A percentile compares a stretch with the other conserved stretches of the same genome.
These are phyloP conservation scores for Ectemnius continuus DNA, from an alignment of 2,888 invertebrate genomes.

Conservation along the genomic window DNA sequence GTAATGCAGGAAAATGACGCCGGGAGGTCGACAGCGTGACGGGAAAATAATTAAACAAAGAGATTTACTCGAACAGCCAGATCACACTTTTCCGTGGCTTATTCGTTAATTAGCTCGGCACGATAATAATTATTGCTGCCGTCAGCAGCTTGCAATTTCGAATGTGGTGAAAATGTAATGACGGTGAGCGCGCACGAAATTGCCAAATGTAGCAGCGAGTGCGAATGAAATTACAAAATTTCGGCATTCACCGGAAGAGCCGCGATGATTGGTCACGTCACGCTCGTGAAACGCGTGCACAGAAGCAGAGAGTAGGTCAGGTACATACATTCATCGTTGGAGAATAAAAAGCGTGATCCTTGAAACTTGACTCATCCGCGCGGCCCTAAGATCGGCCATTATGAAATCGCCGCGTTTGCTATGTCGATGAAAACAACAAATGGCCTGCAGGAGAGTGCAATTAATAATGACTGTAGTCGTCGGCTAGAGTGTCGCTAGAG, in stretches of 20 bases:
- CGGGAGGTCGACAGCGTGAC: too few relatives aligned
- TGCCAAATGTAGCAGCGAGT: not conserved
- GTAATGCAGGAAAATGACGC: too few relatives aligned
- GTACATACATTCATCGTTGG: constrained; percentile 1
- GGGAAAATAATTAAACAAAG: not conserved
- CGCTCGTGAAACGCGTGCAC: not conserved
- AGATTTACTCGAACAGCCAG: not conserved
- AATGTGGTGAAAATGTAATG: not conserved
- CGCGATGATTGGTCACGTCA: not conserved
- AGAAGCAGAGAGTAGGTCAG: not conserved
- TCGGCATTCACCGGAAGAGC: not conserved
- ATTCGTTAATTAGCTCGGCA: not conserved
- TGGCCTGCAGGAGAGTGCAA: too few relatives aligned
- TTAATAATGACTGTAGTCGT: too few relatives aligned
- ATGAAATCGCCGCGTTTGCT: too few relatives aligned
- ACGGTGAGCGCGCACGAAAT: not conserved
- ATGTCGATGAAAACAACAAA: too few relatives aligned
- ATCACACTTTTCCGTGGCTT: constrained; percentile 5
- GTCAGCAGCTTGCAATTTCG: not conserved
- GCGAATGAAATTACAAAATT: constrained; percentile 8
- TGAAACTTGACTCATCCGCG: constrained; percentile 6
- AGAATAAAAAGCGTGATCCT: not conserved
- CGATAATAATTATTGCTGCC: not conserved
- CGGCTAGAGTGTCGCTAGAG: too few relatives aligned
- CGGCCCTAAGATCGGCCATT: too few relatives aligned